Base-by-base conservation (phyloP, 2,113 vertebrate species). In the Chelonoidis abingdonii region DNA sequence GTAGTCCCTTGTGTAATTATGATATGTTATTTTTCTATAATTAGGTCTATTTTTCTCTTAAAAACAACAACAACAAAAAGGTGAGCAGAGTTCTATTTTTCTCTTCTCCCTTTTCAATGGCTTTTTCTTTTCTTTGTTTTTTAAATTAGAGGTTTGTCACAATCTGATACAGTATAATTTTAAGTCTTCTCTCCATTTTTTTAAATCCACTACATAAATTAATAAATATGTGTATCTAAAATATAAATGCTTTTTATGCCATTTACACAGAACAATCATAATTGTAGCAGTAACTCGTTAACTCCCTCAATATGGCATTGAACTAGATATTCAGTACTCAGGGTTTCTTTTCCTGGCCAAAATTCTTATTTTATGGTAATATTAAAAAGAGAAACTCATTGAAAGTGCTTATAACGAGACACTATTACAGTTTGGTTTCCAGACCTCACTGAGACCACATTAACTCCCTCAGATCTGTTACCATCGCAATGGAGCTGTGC, bases 231-330 rank as follows among this genome's bases (percentile, higher is more conserved):
- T 38, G 19, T n/a, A 69, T 72, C 35, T 72, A 72, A 38, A 72
- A 72, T 72, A 38, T 38, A 72, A 11, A 8, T 41, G 4, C 24
- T 25, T 78, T 78, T 78, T 27, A 72, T 47, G 12, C 22, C 8
- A 29, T 13, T 78, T 78, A 12, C 24, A 38, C 24, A n/a, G 38
- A 72, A 72, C 16, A 38, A 31, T 31, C 29, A 38, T 10, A 72
- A 72, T 72, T 72, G 65, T 38, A 72, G n/a, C n/a, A 72, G 8
- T 38, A 21, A 38, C 8, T 31, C 19, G 88, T 93, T 88, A 56
- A 49, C 1, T 80, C 1, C 8, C 9, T 72, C 89, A 44, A 80
- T 0, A 0, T 38, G 5, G 22, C 35, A 75, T n/a, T 35, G n/a
- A 80, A 22, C 10, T 24, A 89, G 52, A 41, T 1, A 11, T 2